A percentile compares a stretch with the other conserved stretches of the same genome.
phyloP scores from a whole-genome alignment of 2,888 invertebrate genomes.

The Limenitis camilla region DNA sequence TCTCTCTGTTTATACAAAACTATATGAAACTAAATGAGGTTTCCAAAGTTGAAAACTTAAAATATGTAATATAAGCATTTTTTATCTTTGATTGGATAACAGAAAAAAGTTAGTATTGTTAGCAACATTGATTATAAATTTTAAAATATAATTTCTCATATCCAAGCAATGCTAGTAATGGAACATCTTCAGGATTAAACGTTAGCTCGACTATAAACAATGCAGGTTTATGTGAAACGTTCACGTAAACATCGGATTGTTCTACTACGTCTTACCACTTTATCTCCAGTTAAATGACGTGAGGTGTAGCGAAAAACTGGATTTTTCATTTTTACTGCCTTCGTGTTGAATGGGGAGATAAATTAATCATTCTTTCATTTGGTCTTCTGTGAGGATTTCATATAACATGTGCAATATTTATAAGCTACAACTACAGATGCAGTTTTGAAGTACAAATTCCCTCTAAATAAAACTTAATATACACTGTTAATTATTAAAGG shows the following conservation, averaged over 20 bases:
- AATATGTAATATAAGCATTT: no score
- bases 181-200: not conserved
- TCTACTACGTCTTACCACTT: not conserved
- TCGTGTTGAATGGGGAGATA: no score
- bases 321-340: not conserved
- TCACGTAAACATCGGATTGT: constrained; percentile 1
- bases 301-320: not conserved
- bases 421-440: no score
- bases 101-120: no score
- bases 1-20: no score
- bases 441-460: no score
- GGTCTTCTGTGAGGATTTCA: not conserved
- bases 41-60: no score
- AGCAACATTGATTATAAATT: not conserved
- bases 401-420: not conserved
- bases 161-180: not conserved
- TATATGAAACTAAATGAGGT: no score
- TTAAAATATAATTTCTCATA: not conserved
- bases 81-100: no score
- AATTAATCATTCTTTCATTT: not conserved
- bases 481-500: no score
- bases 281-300: not conserved
- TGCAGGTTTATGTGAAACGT: constrained; percentile 4
- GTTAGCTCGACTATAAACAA: constrained; percentile 6
- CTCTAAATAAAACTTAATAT: no score